Conservation (phyloP, 2,113 vertebrate species). For the Thunnus thynnus region DNA sequence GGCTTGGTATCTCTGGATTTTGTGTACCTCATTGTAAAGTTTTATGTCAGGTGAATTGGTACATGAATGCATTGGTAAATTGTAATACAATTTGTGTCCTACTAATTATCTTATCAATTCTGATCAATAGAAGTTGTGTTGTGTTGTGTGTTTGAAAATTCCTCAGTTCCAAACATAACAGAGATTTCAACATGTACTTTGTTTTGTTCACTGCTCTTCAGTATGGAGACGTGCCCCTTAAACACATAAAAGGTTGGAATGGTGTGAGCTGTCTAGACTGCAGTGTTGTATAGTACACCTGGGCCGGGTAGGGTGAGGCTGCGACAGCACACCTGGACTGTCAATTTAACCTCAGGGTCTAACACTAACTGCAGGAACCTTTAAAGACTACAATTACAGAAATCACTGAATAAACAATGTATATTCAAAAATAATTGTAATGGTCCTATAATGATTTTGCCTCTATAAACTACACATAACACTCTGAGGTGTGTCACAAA, state of each 20-base stretch:
- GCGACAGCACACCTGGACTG: conserved; percentile 65
- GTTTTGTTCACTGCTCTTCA: conserved; percentile 2
- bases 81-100: neutral
- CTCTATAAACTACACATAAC: neutral
- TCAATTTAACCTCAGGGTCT: conserved; percentile 39
- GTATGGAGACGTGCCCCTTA: neutral
- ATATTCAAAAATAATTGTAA: neutral
- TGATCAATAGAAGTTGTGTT: neutral
- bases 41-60: neutral
- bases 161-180: neutral
- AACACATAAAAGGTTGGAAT: conserved; percentile 53
- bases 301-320: conserved; percentile 40
- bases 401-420: neutral
- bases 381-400: conserved; percentile 1
- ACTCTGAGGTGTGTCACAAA: too few species aligned
- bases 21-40: neutral
- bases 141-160: neutral
- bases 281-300: conserved; percentile 63
- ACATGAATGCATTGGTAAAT: neutral
- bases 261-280: conserved; percentile 49
- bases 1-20: neutral
- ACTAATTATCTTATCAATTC: neutral
- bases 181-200: neutral
- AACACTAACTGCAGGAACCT: neutral
- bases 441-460: neutral